Conservation (phyloP, 64 coral and sea anemone species). For the Anthopleura sola region DNA sequence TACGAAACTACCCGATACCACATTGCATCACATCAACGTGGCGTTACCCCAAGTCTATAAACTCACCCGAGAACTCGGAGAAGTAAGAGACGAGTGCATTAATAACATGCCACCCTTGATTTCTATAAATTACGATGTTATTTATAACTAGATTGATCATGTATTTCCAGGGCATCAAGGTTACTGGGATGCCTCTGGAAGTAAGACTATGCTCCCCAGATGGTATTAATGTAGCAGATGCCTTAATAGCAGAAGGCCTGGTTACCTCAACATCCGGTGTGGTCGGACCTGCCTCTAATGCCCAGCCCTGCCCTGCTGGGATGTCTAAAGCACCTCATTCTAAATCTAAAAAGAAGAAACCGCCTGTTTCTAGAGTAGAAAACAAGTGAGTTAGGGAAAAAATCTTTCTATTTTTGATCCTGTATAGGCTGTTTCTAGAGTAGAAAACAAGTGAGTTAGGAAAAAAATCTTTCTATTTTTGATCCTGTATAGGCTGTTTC, state of each 20-base stretch:
- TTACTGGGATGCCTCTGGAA: conserved; percentile 52
- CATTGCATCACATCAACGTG: no score
- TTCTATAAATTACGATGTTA: no score
- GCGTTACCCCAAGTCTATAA: no score
- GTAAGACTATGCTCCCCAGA: conserved; percentile 59
- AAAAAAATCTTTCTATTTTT: no score
- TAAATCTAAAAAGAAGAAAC: background rate
- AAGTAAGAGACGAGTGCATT: no score
- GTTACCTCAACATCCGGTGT: background rate
- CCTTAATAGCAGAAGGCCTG: conserved; percentile 54
- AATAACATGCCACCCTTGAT: background rate
- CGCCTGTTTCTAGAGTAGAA: conserved; percentile 7
- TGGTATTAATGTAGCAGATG: conserved; percentile 51
- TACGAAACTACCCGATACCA: no score
- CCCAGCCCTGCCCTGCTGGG: background rate
- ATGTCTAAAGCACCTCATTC: background rate
- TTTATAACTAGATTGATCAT: background rate
- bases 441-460: no score
- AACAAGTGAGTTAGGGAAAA: background rate
- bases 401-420: background rate
- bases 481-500: no score
- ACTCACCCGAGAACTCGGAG: no score
- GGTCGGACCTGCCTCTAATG: background rate
- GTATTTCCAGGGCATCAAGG: background rate
- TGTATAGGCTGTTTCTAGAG: no score